phyloP scores from a whole-genome alignment of 2,888 invertebrate species.

The Drosophila colorata region DNA sequence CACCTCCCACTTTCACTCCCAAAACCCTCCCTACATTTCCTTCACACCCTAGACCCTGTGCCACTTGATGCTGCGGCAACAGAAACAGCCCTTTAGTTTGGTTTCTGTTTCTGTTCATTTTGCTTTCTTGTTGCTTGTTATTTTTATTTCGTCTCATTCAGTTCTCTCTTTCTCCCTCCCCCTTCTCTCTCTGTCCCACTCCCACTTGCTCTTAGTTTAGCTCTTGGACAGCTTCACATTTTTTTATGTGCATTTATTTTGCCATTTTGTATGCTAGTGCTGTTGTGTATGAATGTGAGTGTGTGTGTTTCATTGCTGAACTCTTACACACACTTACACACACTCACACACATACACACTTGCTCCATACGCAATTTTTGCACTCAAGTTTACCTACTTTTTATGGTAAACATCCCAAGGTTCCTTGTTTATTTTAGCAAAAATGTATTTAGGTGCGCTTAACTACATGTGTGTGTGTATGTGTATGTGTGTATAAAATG shows the following conservation, averaged over 20 bases:
- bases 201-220: slow-evolving; percentile 17
- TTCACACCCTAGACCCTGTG: slow-evolving; percentile 1
- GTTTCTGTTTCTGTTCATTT: slow-evolving; percentile 62
- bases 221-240: slow-evolving; percentile 63
- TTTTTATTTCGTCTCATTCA: slow-evolving; percentile 54
- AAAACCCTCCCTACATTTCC: not conserved
- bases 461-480: slow-evolving; percentile 59
- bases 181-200: not conserved
- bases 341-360: slow-evolving; percentile 29
- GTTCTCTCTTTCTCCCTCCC: slow-evolving; percentile 14
- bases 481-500: slow-evolving; percentile 15
- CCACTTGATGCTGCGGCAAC: slow-evolving; percentile 14
- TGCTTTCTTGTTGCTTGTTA: slow-evolving; percentile 66
- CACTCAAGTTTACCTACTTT: slow-evolving; percentile 82
- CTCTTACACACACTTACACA: slow-evolving; percentile 30
- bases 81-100: slow-evolving; percentile 51
- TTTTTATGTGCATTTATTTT: slow-evolving; percentile 78
- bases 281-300: slow-evolving; percentile 21
- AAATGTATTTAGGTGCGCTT: slow-evolving; percentile 81
- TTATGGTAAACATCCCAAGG: slow-evolving; percentile 81
- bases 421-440: slow-evolving; percentile 82
- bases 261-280: slow-evolving; percentile 51
- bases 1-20: slow-evolving; percentile 3
- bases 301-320: slow-evolving; percentile 37
- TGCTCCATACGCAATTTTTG: slow-evolving; percentile 74